Conservation (phyloP, 2,113 vertebrate species). For the Peromyscus californicus region DNA sequence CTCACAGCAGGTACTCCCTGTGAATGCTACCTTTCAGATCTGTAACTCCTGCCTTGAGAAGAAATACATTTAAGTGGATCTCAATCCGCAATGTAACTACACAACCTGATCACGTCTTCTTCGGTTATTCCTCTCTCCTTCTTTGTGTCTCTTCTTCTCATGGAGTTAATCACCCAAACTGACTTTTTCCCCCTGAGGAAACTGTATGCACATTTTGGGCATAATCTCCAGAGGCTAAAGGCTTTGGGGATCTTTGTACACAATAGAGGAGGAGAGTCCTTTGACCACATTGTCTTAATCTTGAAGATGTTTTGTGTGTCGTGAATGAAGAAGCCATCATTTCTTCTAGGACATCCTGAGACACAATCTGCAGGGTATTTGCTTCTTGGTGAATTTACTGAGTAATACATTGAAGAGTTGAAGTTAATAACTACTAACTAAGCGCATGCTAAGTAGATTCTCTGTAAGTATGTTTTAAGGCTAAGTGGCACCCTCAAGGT, state of each 20-base stretch:
- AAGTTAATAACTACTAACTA: slow-evolving; percentile 70
- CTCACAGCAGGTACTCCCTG: background rate
- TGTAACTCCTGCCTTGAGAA: slow-evolving; percentile 28
- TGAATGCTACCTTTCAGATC: background rate
- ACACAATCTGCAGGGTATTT: slow-evolving; percentile 50
- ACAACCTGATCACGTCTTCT: slow-evolving; percentile 30
- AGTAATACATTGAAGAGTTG: slow-evolving; percentile 58
- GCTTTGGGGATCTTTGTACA: slow-evolving; percentile 70
- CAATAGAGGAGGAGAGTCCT: slow-evolving; percentile 68
- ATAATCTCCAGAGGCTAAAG: slow-evolving; percentile 74
- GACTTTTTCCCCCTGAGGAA: slow-evolving; percentile 57
- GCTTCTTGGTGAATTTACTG: slow-evolving; percentile 58
- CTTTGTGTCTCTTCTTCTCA: slow-evolving; percentile 58
- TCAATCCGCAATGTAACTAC: background rate
- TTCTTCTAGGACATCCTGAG: slow-evolving; percentile 71
- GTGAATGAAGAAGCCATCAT: slow-evolving; percentile 66
- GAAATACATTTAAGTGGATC: slow-evolving; percentile 54
- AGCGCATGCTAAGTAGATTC: slow-evolving; percentile 18
- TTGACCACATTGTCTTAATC: slow-evolving; percentile 75
- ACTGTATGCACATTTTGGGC: slow-evolving; percentile 72
- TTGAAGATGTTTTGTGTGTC: slow-evolving; percentile 72
- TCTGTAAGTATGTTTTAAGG: slow-evolving; percentile 55
- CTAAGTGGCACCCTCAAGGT: background rate
- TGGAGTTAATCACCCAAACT: slow-evolving; percentile 72
- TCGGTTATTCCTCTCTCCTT: slow-evolving; percentile 46